Evolutionary conservation across 1,140 invertebrate genomes (phyloP).

Genomic region (Camponotus floridanus): DNA sequence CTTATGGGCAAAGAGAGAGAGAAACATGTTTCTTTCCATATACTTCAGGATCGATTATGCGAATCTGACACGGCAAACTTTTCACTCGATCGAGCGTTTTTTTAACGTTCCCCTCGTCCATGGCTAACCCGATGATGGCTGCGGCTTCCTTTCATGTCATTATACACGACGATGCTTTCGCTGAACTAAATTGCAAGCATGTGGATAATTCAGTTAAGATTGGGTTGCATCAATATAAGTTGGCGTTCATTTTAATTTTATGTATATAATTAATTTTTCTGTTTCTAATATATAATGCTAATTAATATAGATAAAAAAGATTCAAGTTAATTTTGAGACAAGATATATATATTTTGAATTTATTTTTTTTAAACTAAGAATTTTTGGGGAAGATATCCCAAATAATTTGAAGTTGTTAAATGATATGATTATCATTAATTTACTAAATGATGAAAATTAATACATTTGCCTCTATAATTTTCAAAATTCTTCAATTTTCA

Average conservation of each 20-base stretch:
- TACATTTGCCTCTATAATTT: no score
- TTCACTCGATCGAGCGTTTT: conserved; percentile 41
- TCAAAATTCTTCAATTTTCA: no score
- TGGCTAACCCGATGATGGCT: not conserved
- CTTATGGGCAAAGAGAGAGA: conserved; percentile 28
- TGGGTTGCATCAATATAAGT: not conserved
- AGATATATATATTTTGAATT: not conserved
- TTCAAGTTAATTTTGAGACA: not conserved
- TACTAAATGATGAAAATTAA: no score
- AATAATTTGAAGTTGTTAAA: no score
- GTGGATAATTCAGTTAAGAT: not conserved
- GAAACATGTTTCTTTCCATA: conserved; percentile 46
- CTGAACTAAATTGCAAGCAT: conserved; percentile 23
- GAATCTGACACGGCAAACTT: conserved; percentile 45
- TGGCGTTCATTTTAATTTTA: not conserved
- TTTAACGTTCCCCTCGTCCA: not conserved
- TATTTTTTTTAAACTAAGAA: not conserved
- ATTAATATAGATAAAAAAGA: not conserved
- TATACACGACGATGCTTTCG: conserved; percentile 3
- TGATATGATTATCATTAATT: no score
- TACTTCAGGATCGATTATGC: not conserved
- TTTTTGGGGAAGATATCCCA: no score
- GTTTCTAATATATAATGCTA: no score
- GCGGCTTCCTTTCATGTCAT: conserved; percentile 13
- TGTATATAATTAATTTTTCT: not conserved